A percentile compares a stretch with the other conserved stretches of the same genome.
Evolutionary conservation across 2,797 vertebrate species (phyloP).

Genomic region (Telmatherina bonti): DNA sequence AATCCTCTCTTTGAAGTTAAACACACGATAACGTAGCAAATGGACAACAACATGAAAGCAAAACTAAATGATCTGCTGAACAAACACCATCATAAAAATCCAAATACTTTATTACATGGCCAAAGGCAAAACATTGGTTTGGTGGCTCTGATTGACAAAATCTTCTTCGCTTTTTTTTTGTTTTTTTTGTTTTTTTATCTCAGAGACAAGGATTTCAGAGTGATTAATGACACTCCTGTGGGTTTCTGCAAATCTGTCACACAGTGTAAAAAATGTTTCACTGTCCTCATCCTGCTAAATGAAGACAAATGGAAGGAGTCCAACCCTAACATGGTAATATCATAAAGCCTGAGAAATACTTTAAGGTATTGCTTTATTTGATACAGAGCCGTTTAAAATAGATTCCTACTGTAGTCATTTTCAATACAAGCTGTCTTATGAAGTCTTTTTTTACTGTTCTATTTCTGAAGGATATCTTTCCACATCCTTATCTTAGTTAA

Average conservation of each 20-base stretch:
- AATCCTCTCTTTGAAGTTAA: conserved; percentile 42
- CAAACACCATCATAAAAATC: conserved; percentile 3
- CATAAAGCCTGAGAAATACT: background rate
- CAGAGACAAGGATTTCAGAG: conserved; percentile 29
- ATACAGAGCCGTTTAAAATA: background rate
- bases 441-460: conserved; percentile 9
- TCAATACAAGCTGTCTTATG: too few species aligned
- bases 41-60: conserved; percentile 6
- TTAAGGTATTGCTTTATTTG: conserved; percentile 8
- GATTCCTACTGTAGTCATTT: background rate
- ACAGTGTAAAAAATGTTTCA: background rate
- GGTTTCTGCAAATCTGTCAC: conserved; percentile 27
- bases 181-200: too few species aligned
- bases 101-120: conserved; percentile 6
- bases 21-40: conserved; percentile 23
- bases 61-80: background rate
- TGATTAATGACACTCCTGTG: conserved; percentile 29
- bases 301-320: conserved; percentile 10
- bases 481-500: conserved; percentile 35
- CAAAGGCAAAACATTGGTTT: background rate
- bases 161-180: conserved; percentile 18
- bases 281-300: conserved; percentile 6
- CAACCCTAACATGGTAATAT: background rate
- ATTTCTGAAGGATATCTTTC: conserved; percentile 28
- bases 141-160: conserved; percentile 18